Percentiles rank a stretch among this genome's conserved stretches.
These are phyloP conservation scores for Otis tarda DNA, from an alignment of 2,113 vertebrate genomes.

Conservation along the genomic window DNA sequence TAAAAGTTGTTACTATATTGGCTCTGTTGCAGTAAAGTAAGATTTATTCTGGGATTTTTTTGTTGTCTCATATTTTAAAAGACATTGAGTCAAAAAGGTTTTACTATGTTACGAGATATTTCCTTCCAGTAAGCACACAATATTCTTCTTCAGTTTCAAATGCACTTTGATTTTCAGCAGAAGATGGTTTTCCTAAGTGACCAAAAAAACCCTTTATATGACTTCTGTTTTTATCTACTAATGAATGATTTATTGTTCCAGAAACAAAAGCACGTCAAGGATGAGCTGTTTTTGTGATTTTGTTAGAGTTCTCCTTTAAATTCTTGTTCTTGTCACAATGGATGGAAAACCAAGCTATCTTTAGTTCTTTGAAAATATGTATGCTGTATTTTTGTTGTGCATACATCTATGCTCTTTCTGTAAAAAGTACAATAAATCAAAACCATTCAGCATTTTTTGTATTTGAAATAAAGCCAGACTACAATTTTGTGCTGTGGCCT, in stretches of 20 bases:
- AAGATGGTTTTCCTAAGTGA: neutral
- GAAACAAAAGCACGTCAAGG: slow-evolving; percentile 22
- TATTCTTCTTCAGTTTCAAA: slow-evolving; percentile 9
- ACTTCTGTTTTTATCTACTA: neutral
- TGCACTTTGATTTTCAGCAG: slow-evolving; percentile 4
- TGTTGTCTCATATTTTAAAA: neutral
- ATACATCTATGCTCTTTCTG: neutral
- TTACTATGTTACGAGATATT: neutral
- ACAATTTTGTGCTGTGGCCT: slow-evolving; percentile 11
- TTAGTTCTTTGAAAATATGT: neutral
- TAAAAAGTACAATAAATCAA: slow-evolving; percentile 25
- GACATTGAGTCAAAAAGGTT: neutral
- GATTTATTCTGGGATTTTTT: neutral
- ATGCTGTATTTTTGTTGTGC: neutral
- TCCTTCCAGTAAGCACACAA: neutral
- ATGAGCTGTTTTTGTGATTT: neutral
- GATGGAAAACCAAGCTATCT: neutral
- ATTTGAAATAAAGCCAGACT: slow-evolving; percentile 32
- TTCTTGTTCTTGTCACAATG: neutral
- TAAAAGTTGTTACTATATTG: neutral
- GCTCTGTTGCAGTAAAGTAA: neutral
- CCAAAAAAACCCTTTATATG: neutral
- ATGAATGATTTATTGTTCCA: slow-evolving; percentile 32
- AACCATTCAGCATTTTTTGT: neutral
- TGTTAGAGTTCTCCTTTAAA: neutral